phyloP scores from a whole-genome alignment of 2,888 invertebrate species.

The Xylophagus ater region DNA sequence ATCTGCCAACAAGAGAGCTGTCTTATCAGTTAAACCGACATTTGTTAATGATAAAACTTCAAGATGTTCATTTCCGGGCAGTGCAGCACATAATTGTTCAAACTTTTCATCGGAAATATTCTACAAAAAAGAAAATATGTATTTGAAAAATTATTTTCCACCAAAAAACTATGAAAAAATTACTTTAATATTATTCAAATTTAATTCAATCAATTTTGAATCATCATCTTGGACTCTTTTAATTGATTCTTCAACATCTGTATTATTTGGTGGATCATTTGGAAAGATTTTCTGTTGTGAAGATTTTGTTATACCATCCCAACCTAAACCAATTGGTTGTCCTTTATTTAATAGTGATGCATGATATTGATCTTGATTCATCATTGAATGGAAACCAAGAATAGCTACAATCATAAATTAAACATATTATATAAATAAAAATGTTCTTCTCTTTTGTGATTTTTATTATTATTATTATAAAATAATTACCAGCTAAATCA shows the following conservation, averaged over 20 bases:
- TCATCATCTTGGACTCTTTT: constrained; percentile 84
- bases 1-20: constrained; percentile 69
- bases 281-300: constrained; percentile 84
- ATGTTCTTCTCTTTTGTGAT: background rate
- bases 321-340: constrained; percentile 78
- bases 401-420: constrained; percentile 55
- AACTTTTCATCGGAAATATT: constrained; percentile 95
- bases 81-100: constrained; percentile 73
- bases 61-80: constrained; percentile 82
- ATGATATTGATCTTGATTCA: constrained; percentile 99
- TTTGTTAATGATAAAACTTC: constrained; percentile 88
- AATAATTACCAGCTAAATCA: constrained; percentile 74
- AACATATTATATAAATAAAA: constrained; percentile 5
- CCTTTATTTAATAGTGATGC: constrained; percentile 89
- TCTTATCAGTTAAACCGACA: constrained; percentile 83
- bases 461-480: background rate
- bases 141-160: constrained; percentile 1
- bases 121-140: constrained; percentile 44
- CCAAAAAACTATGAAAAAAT: constrained; percentile 14
- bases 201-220: constrained; percentile 77
- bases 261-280: constrained; percentile 91
- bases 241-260: constrained; percentile 89
- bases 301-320: constrained; percentile 92
- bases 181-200: constrained; percentile 99
- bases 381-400: constrained; percentile 98